Base-by-base conservation (phyloP, 2,113 vertebrate genomes). In the Rhodinocichla rosea region DNA sequence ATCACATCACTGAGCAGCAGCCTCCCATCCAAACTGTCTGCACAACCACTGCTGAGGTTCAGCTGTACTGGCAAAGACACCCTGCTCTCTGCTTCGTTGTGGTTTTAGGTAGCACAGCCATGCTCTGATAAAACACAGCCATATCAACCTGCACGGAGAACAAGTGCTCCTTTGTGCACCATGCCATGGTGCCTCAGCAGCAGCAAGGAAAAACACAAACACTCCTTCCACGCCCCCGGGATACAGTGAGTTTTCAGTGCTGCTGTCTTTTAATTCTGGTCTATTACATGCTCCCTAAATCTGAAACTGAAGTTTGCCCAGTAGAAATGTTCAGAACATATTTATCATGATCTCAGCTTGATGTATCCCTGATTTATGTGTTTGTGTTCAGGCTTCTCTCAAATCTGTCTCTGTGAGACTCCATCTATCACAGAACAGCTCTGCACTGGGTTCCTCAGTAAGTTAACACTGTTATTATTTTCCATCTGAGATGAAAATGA, bases 331-430 rank as follows among this genome's bases (percentile, higher is more conserved):
- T 96, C 82, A 15, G 91, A 89, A 96, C 83, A 47, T 96, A 97
- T 97, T 97, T 97, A 87, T 98, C 97, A 96, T 87, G 64, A 94
- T 95, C 95, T 94, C 80, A 88, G 81, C 74, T 95, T 95, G 95
- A 97, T 92, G 86, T 91, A 88, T 90, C 88, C 78, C 87, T 97
- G 96, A 97, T 97, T 97, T 97, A 97, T 97, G 89, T 90, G 90
- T 92, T 93, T 83, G 84, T 95, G 56, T 90, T 96, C 89, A 83
- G 83, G 62, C 67, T 96, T 97, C 71, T 95, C 90, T 90, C 97
- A 83, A 76, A 90, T 94, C 84, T 60, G 83, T 94, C 92, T 97
- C 63, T 95, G 39, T 70, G 88, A 92, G 64, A 79, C 91, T 94
- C 91, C 95, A 96, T 97, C 87, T 77, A 94, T 97, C 95, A 95